Conservation (phyloP, 2,888 invertebrate genomes). For the Ichneumoninae sp. region DNA sequence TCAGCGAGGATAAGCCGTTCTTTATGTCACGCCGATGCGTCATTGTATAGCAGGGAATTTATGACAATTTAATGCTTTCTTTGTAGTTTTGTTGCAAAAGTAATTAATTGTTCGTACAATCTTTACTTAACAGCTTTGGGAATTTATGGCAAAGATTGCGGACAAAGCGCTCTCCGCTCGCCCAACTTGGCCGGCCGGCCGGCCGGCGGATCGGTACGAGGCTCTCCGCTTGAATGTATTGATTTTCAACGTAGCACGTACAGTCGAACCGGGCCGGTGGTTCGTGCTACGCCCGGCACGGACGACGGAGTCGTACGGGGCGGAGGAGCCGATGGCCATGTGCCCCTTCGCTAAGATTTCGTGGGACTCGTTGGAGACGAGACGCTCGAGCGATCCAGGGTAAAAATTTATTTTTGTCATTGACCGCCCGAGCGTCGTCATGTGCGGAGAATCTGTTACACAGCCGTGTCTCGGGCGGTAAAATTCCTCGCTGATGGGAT, state of each 20-base stretch:
- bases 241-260: constrained; percentile 60
- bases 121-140: not conserved
- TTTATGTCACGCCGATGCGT: constrained; percentile 44
- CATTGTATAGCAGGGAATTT: constrained; percentile 11
- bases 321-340: constrained; percentile 2
- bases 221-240: constrained; percentile 63
- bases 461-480: not conserved
- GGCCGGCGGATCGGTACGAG: constrained; percentile 43
- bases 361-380: not conserved
- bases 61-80: constrained; percentile 9
- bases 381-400: not conserved
- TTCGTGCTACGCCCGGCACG: constrained; percentile 36
- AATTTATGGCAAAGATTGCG: not conserved
- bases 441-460: not conserved
- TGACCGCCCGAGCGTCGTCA: not conserved
- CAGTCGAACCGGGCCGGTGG: not conserved
- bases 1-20: constrained; percentile 21
- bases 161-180: not conserved
- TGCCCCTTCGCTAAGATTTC: constrained; percentile 15
- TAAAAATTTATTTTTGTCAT: not conserved
- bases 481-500: not conserved
- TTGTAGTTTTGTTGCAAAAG: not conserved
- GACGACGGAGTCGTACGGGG: not conserved
- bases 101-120: not conserved
- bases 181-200: not conserved